Conservation (phyloP, 2,113 vertebrate species). For the Nettapus auritus region DNA sequence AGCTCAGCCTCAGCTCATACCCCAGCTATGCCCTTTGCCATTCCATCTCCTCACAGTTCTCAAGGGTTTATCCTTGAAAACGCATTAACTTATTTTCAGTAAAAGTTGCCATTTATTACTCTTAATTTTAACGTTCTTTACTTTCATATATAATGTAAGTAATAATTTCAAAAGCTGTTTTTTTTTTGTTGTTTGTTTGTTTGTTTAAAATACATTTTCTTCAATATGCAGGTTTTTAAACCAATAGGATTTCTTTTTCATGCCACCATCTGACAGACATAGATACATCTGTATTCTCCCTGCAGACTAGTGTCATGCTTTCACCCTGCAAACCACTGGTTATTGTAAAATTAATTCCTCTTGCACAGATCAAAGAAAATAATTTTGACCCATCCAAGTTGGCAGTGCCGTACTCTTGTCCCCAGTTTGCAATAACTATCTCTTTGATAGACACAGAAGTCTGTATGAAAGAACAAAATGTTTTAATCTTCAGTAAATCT, state of each 20-base stretch:
- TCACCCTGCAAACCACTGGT: not conserved
- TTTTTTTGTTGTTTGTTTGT: not conserved
- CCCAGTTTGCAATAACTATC: not conserved
- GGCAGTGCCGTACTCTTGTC: not conserved
- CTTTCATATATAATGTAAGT: not conserved
- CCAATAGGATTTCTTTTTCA: not conserved
- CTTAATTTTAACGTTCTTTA: not conserved
- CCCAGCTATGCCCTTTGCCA: not conserved
- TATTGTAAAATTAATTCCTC: not conserved
- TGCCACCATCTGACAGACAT: not conserved
- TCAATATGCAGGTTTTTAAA: not conserved
- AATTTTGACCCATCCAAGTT: not conserved
- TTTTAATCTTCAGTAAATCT: not conserved
- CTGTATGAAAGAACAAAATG: not conserved
- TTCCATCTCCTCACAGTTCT: not conserved
- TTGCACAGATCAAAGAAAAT: not conserved
- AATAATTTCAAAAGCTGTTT: not conserved
- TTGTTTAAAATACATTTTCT: not conserved
- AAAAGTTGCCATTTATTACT: not conserved
- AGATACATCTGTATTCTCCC: not conserved
- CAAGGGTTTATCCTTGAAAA: not conserved
- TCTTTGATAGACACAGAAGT: not conserved
- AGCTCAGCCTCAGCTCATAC: not conserved
- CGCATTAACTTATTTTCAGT: not conserved
- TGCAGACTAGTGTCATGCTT: not conserved